Evolutionary conservation across 2,113 vertebrate genomes (phyloP), one percentile per base, ranked within the genome.

Genomic region (Charadrius vociferus): DNA sequence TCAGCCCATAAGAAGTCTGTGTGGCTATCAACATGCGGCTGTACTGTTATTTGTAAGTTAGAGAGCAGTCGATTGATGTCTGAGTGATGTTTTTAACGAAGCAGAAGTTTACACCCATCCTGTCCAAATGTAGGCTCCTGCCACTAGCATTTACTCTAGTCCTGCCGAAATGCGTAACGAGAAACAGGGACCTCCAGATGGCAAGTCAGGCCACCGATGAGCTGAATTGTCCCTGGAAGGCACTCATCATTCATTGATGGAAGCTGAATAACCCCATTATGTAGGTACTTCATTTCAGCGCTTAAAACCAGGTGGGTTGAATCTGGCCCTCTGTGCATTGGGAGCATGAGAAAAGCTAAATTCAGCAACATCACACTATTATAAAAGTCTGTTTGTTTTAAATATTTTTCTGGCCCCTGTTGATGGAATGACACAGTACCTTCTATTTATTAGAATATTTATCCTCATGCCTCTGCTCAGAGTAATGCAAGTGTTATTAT

Each of bases 231-330:
- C 77, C 37, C 81, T 91, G 83, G 81, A 79, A 89, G 56, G 29
- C 56, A 5, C 43, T 71, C 37, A 71, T 1, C 21, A 55, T 24
- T 81, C 80, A 71, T 20, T 47, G 68, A 68, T 49, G 52, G 56
- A 74, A 89, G 67, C 32, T 68, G 20, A 84, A 55, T 20, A 56
- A 14, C 52, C 29, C 37, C 34, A 20, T 89, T 59, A 86, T 66
- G 10, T 18, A 36, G n/a, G 8, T 39, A 12, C 12, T 84, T 93
- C 24, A 81, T 66, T 83, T 74, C 61, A 50, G 13, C 74, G 67
- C 41, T 84, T 74, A 56, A 87, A 96, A 89, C 16, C 86, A 89
- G 61, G 68, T 87, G 89, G 70, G 52, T 71, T 91, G 65, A 96
- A 89, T 75, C 49, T 68, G 59, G 20, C 9, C 26, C 5, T 63